phyloP scores from a whole-genome alignment of 2,888 invertebrate species.

The Fragum whitleyi region DNA sequence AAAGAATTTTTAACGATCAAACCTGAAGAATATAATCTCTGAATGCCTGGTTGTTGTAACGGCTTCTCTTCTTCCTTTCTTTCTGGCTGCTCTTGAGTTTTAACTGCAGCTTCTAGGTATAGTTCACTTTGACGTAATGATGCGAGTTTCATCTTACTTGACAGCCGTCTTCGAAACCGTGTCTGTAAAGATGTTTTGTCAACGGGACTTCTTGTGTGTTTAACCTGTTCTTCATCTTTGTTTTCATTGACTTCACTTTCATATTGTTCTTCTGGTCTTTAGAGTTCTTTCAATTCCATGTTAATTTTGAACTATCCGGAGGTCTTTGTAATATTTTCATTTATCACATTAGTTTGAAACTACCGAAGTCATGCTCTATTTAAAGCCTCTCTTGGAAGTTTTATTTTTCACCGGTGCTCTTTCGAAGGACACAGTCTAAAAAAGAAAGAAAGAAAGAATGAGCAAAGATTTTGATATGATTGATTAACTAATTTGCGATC shows the following conservation, averaged over 20 bases:
- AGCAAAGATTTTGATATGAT: too few relatives aligned
- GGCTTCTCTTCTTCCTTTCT: slow-evolving; percentile 36
- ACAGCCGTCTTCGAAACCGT: slow-evolving; percentile 48
- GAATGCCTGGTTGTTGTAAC: slow-evolving; percentile 33
- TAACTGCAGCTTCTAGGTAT: slow-evolving; percentile 22
- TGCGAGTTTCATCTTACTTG: slow-evolving; percentile 41
- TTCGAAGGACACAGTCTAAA: too few relatives aligned
- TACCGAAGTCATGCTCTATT: too few relatives aligned
- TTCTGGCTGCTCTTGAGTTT: slow-evolving; percentile 7
- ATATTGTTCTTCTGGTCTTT: slow-evolving; percentile 11
- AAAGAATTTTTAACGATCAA: slow-evolving; percentile 57
- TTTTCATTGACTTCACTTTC: neutral
- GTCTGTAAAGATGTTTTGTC: slow-evolving; percentile 50
- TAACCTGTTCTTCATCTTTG: neutral
- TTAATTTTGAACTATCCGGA: too few relatives aligned
- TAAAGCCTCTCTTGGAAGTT: too few relatives aligned
- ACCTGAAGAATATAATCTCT: slow-evolving; percentile 62
- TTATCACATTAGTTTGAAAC: too few relatives aligned
- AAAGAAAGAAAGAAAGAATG: too few relatives aligned
- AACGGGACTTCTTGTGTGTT: neutral
- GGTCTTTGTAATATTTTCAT: too few relatives aligned
- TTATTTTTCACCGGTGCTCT: too few relatives aligned
- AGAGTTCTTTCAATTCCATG: too few relatives aligned
- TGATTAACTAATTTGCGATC: too few relatives aligned
- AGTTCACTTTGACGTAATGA: slow-evolving; percentile 37